Conservation (phyloP, 2,113 vertebrate genomes). For the Chinchilla lanigera region DNA sequence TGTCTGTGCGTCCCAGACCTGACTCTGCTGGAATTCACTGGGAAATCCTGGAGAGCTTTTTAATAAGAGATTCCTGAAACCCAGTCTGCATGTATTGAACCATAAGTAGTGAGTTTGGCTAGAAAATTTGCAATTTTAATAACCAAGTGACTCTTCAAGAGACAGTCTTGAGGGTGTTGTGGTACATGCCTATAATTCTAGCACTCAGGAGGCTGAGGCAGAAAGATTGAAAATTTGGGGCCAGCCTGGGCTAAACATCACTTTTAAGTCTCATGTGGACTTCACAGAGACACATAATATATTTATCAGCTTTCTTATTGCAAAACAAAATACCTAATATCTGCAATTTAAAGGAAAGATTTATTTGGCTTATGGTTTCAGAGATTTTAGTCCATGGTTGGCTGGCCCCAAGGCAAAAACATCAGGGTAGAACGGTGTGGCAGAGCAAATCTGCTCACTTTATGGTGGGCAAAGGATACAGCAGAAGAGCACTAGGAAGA, state of each 20-base stretch:
- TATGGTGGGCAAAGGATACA: neutral
- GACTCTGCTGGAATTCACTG: neutral
- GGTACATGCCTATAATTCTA: neutral
- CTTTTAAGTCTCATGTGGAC: neutral
- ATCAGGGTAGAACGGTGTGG: neutral
- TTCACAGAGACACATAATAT: neutral
- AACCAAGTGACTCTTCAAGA: neutral
- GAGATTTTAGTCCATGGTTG: neutral
- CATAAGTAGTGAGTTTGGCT: neutral
- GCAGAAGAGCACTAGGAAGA: no score
- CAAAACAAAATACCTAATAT: neutral
- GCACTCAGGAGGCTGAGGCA: neutral
- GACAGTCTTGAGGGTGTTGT: neutral
- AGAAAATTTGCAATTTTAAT: neutral
- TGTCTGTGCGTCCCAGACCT: neutral
- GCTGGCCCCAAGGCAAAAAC: neutral
- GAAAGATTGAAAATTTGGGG: neutral
- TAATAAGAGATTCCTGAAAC: neutral
- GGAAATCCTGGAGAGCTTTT: neutral
- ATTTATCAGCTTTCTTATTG: neutral
- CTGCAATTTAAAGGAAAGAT: neutral
- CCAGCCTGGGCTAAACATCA: neutral
- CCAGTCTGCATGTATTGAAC: neutral
- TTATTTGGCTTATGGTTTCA: neutral
- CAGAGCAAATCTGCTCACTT: neutral